Conservation (phyloP, 1,140 invertebrate species). For the Chionoecetes opilio region DNA sequence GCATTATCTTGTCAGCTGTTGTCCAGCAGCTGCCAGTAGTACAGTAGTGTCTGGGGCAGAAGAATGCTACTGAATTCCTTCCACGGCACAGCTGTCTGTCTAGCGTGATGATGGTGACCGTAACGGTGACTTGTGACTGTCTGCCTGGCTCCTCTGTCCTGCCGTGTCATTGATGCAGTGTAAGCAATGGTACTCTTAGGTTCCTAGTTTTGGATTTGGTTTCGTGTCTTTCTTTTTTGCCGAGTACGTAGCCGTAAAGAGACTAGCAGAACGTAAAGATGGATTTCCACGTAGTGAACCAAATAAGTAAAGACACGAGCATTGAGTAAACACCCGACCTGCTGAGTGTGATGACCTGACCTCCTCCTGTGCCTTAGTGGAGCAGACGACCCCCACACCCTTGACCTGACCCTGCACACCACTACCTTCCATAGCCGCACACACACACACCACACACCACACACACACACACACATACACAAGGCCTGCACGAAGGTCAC, state of each 20-base stretch:
- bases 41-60: not conserved
- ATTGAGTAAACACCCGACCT: not conserved
- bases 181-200: not conserved
- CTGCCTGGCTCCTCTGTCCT: not conserved
- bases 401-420: not conserved
- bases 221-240: not conserved
- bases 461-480: conserved; percentile 7
- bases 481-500: not conserved
- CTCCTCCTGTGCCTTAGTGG: not conserved
- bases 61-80: no score
- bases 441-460: conserved; percentile 24
- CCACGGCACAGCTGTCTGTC: conserved; percentile 11
- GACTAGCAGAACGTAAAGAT: not conserved
- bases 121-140: not conserved
- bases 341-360: conserved; percentile 12
- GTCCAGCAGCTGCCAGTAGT: not conserved
- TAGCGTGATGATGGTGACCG: not conserved
- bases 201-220: not conserved
- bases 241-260: not conserved
- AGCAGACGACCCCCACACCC: not conserved
- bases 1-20: not conserved
- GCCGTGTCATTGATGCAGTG: not conserved
- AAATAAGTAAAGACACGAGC: not conserved
- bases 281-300: not conserved
- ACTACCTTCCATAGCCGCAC: not conserved